These are phyloP conservation scores for Dicyrtomina minuta DNA, from an alignment of 2,888 invertebrate species.

Conservation along the genomic window DNA sequence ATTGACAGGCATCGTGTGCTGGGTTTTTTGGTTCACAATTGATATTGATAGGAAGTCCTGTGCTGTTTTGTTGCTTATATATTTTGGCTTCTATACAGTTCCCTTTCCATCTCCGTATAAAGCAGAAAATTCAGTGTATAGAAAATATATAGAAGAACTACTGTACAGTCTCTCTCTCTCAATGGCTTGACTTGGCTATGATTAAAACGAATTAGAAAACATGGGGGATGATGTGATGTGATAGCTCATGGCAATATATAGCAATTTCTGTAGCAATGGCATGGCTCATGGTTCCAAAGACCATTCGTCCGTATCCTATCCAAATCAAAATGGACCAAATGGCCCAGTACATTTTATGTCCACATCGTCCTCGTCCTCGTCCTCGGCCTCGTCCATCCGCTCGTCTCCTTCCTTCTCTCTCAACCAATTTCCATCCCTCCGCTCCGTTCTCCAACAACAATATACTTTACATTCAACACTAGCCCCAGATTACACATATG, in stretches of 20 bases:
- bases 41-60: not conserved
- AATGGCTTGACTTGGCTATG: slow-evolving; percentile 4
- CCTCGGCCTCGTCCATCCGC: too few species aligned
- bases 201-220: slow-evolving; percentile 49
- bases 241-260: slow-evolving; percentile 4
- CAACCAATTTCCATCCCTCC: slow-evolving; percentile 10
- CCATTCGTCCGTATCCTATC: slow-evolving; percentile 26
- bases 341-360: slow-evolving; percentile 33
- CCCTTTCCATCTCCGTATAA: too few species aligned
- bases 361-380: too few species aligned
- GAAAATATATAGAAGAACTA: not conserved
- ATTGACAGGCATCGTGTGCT: slow-evolving; percentile 7
- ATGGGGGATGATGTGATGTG: slow-evolving; percentile 47
- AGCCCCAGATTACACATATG: not conserved
- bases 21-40: not conserved
- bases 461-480: not conserved
- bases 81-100: not conserved
- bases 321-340: slow-evolving; percentile 33
- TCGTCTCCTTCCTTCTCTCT: slow-evolving; percentile 3
- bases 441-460: not conserved
- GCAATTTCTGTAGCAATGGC: not conserved
- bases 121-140: too few species aligned
- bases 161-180: too few species aligned
- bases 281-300: not conserved
- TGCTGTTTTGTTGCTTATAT: not conserved